A percentile compares a stretch with the other conserved stretches of the same genome.
phyloP scores from a whole-genome alignment of 2,797 vertebrate species.

The Gadopsis marmoratus region DNA sequence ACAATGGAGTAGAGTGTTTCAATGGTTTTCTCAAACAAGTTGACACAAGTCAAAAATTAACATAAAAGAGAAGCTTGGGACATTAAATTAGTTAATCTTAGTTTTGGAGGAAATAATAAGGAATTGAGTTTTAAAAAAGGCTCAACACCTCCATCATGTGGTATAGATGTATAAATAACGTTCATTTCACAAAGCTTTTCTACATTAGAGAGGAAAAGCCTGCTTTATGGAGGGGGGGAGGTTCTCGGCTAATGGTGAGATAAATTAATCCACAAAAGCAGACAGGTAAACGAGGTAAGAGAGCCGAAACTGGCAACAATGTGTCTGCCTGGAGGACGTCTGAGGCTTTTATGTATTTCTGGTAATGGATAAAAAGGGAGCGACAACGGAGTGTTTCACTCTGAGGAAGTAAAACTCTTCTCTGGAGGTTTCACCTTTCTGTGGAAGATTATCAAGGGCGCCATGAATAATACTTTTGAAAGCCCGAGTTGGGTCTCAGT shows the following conservation, averaged over 20 bases:
- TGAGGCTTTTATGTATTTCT: conserved; percentile 38
- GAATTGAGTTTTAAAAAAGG: not conserved
- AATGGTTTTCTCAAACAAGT: not conserved
- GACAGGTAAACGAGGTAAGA: conserved; percentile 17
- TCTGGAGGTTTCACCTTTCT: conserved; percentile 17
- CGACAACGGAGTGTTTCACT: conserved; percentile 41
- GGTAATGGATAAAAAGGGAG: conserved; percentile 36
- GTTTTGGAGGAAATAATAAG: not conserved
- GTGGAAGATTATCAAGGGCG: conserved; percentile 14
- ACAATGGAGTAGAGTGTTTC: no score
- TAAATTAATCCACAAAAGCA: conserved; percentile 43
- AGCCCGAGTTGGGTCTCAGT: not conserved
- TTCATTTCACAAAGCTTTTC: not conserved
- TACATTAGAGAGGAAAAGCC: not conserved
- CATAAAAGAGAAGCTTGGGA: not conserved
- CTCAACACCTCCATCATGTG: conserved; percentile 40
- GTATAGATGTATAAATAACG: not conserved
- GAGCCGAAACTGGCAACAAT: conserved; percentile 3
- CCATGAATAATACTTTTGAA: conserved; percentile 13
- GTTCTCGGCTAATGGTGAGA: conserved; percentile 19
- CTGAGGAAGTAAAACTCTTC: conserved; percentile 2
- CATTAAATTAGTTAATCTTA: not conserved
- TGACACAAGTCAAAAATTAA: no score
- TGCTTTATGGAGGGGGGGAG: not conserved
- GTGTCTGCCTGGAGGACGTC: conserved; percentile 33